Evolutionary conservation across 2,113 vertebrate species (phyloP).

Genomic region (Colius striatus): DNA sequence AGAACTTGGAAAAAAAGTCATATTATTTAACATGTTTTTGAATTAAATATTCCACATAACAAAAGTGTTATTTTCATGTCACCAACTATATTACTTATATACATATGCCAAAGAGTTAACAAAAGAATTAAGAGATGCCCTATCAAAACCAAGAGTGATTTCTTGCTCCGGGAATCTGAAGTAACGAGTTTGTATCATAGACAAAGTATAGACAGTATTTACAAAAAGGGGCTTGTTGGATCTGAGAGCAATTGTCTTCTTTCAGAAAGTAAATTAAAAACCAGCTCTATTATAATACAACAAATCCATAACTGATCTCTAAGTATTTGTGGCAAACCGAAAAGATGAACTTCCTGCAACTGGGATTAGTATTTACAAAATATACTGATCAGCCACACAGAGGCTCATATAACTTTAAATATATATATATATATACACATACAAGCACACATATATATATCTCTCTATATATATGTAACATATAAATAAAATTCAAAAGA

Average conservation of each 20-base stretch:
- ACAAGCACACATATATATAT: conserved; percentile 68
- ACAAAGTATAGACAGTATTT: conserved; percentile 70
- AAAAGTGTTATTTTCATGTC: conserved; percentile 77
- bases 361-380: conserved; percentile 78
- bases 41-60: conserved; percentile 87
- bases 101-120: conserved; percentile 72
- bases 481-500: conserved; percentile 73
- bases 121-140: conserved; percentile 64
- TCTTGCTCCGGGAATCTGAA: conserved; percentile 58
- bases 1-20: conserved; percentile 76
- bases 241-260: conserved; percentile 59
- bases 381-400: conserved; percentile 75
- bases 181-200: conserved; percentile 50
- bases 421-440: conserved; percentile 51
- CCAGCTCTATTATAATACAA: conserved; percentile 59
- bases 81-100: conserved; percentile 74
- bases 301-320: conserved; percentile 52
- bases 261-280: conserved; percentile 64
- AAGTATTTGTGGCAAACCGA: conserved; percentile 46
- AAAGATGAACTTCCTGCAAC: conserved; percentile 47
- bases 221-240: conserved; percentile 54
- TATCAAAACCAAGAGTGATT: conserved; percentile 69
- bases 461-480: conserved; percentile 70
- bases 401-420: conserved; percentile 73
- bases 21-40: conserved; percentile 83